phyloP scores from a whole-genome alignment of 2,888 invertebrate genomes.

The Drosophila maculinotata region DNA sequence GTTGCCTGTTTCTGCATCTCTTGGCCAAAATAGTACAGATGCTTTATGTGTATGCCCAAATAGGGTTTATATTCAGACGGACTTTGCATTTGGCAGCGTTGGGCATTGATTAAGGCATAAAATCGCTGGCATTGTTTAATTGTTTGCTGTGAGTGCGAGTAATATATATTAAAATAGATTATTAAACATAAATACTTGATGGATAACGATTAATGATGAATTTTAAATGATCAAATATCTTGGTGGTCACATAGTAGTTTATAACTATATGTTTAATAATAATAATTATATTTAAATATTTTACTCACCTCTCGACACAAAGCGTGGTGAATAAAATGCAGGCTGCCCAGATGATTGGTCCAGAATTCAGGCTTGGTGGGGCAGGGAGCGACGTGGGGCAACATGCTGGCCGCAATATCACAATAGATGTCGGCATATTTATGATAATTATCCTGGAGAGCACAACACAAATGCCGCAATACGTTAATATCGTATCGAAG shows the following conservation, averaged over 20 bases:
- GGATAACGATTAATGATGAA: too few relatives aligned
- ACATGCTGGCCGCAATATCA: conserved; percentile 59
- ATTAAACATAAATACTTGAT: too few relatives aligned
- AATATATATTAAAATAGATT: neutral
- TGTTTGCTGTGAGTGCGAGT: conserved; percentile 48
- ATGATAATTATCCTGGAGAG: conserved; percentile 49
- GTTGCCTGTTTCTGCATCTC: conserved; percentile 48
- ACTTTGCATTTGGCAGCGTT: conserved; percentile 59
- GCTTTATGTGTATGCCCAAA: conserved; percentile 64
- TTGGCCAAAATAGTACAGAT: conserved; percentile 48
- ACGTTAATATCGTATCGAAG: conserved; percentile 56
- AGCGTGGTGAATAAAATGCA: conserved; percentile 69
- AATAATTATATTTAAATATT: too few relatives aligned
- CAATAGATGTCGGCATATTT: conserved; percentile 68
- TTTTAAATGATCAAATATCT: too few relatives aligned
- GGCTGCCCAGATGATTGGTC: conserved; percentile 60
- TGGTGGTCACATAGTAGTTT: too few relatives aligned
- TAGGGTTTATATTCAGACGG: conserved; percentile 56
- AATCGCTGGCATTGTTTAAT: conserved; percentile 48
- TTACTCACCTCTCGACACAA: conserved; percentile 66
- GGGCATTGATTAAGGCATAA: conserved; percentile 52
- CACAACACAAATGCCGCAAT: conserved; percentile 59
- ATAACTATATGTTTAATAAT: too few relatives aligned
- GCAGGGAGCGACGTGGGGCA: conserved; percentile 57
- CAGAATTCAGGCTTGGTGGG: conserved; percentile 55